Evolutionary conservation across 2,113 vertebrate species (phyloP).

Genomic region (Poeciliopsis retropinna): DNA sequence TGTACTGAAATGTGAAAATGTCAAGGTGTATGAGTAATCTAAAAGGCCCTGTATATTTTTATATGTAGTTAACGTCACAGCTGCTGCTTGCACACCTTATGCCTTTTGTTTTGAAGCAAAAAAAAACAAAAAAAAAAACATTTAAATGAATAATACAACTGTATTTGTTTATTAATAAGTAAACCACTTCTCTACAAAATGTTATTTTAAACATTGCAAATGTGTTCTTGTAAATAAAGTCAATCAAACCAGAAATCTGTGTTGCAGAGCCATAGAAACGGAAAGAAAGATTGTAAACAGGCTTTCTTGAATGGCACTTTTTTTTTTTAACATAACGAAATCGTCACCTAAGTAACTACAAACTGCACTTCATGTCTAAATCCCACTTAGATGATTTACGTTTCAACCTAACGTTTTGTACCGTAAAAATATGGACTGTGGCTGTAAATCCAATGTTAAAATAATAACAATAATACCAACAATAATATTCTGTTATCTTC

Average conservation of each 20-base stretch:
- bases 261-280: constrained; percentile 75
- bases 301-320: constrained; percentile 69
- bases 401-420: constrained; percentile 77
- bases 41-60: neutral
- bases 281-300: constrained; percentile 80
- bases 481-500: neutral
- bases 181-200: constrained; percentile 8
- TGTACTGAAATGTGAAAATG: neutral
- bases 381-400: constrained; percentile 77
- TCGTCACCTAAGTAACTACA: constrained; percentile 67
- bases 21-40: neutral
- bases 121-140: constrained; percentile 9
- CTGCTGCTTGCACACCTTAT: constrained; percentile 36
- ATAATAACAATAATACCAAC: constrained; percentile 70
- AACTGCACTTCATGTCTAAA: constrained; percentile 81
- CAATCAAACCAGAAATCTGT: constrained; percentile 71
- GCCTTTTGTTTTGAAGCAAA: constrained; percentile 40
- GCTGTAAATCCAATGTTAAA: constrained; percentile 85
- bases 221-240: constrained; percentile 28
- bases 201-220: constrained; percentile 27
- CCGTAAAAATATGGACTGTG: constrained; percentile 93
- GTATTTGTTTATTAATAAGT: constrained; percentile 54
- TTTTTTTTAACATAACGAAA: constrained; percentile 39
- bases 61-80: constrained; percentile 43
- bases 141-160: constrained; percentile 33